These are phyloP conservation scores for Himalopsyche kuldschensis DNA, from an alignment of 2,888 invertebrate species.

Conservation along the genomic window DNA sequence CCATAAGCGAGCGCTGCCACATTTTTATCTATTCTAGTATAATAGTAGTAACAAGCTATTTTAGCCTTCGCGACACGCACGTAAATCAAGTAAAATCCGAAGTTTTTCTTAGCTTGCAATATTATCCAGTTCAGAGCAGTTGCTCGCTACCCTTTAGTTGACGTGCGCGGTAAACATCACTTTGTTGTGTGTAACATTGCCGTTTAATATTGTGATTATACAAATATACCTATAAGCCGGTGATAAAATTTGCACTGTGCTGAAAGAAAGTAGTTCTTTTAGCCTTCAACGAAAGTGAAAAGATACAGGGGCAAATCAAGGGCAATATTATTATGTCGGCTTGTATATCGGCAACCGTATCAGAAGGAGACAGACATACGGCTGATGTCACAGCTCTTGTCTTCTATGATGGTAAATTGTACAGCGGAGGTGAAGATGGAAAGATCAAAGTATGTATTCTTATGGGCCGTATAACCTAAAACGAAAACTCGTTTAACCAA, in stretches of 20 bases:
- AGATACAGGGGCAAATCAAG: background rate
- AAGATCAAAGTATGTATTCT: slow-evolving; percentile 51
- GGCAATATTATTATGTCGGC: slow-evolving; percentile 42
- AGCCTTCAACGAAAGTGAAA: background rate
- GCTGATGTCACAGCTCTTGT: slow-evolving; percentile 51
- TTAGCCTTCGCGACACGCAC: background rate
- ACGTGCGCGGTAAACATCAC: background rate
- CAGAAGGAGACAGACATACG: slow-evolving; percentile 50
- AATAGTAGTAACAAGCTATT: background rate
- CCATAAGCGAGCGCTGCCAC: background rate
- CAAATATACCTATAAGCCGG: background rate
- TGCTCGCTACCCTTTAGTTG: background rate
- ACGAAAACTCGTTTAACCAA: too few relatives aligned
- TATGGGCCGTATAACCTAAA: too few relatives aligned
- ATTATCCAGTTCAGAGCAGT: background rate
- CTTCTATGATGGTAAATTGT: slow-evolving; percentile 51
- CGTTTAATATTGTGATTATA: background rate
- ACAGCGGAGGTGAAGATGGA: slow-evolving; percentile 56
- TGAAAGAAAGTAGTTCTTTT: background rate
- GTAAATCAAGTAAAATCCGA: background rate
- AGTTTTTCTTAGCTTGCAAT: background rate
- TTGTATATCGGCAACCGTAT: slow-evolving; percentile 45
- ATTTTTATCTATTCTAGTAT: background rate
- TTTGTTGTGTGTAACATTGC: background rate
- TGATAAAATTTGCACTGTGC: background rate